Percentiles rank a stretch among this genome's conserved stretches.
phyloP scores from a whole-genome alignment of 2,797 vertebrate species.

The Platalea minor region DNA sequence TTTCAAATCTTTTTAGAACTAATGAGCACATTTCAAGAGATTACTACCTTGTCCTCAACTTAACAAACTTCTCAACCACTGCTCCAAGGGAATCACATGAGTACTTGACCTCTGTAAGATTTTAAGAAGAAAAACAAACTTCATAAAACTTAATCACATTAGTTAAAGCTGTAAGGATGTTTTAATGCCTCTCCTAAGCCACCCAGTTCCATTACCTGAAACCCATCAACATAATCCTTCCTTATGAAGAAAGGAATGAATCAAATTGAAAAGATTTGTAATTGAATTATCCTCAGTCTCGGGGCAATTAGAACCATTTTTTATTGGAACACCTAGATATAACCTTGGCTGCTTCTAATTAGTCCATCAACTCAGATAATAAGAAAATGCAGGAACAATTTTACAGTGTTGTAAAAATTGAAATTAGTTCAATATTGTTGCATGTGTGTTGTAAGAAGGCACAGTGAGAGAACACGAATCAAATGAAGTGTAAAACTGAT shows the following conservation, averaged over 20 bases:
- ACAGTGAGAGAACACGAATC: background rate
- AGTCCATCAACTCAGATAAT: conserved; percentile 68
- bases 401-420: conserved; percentile 65
- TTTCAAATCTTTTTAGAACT: conserved; percentile 61
- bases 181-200: conserved; percentile 84
- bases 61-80: conserved; percentile 59
- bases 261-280: conserved; percentile 81
- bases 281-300: conserved; percentile 84
- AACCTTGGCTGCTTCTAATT: conserved; percentile 74
- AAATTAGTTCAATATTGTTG: conserved; percentile 60
- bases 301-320: conserved; percentile 83
- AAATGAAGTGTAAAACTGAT: background rate
- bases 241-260: conserved; percentile 78
- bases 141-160: conserved; percentile 94
- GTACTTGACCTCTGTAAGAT: conserved; percentile 85
- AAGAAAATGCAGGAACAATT: conserved; percentile 67
- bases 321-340: conserved; percentile 71
- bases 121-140: conserved; percentile 90
- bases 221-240: conserved; percentile 83
- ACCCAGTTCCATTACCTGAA: conserved; percentile 85
- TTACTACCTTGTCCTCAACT: conserved; percentile 67
- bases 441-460: background rate
- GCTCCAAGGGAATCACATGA: conserved; percentile 74
- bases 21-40: conserved; percentile 73
- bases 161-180: conserved; percentile 84